Base-by-base conservation (phyloP, 2,888 invertebrate genomes). In the Iselma pallidipennis region DNA sequence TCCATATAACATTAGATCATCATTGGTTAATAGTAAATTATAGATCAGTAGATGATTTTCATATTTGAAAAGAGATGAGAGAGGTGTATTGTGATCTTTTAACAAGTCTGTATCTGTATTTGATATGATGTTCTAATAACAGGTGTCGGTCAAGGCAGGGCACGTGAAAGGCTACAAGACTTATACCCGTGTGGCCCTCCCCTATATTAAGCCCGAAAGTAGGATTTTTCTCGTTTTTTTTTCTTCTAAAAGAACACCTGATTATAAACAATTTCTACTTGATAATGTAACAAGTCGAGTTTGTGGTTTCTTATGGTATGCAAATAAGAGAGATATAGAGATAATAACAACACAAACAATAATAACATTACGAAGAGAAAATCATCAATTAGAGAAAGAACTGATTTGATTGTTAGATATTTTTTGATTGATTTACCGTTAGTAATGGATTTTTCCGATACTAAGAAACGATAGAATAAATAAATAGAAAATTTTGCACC, bases 141-240 rank as follows among this genome's bases (percentile, higher is more conserved):
- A 76, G 74, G 75, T 75, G 75, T 69, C 75, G 76, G 76, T 76
- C 76, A 76, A 76, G 76, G 76, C 69, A 74, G 75, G 71, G 67
- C 76, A 76, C 71, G 71, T 74, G 70, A 75, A n/a, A n/a, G 75
- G 73, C 72, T 71, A 59, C 69, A 72, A 74, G 72, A 75, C 74
- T 71, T 73, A 74, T 72, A 65, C 49, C 50, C 58, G 49, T 53
- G 42, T 54, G 56, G 58, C 54, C 53, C 49, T 31, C 51, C n/a
- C n/a, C n/a, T n/a, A n/a, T n/a, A n/a, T 42, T 19, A 42, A 21
- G 10, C 21, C 45, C 12, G 10, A 45, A 45, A 21, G n/a, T n/a
- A n/a, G n/a, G n/a, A n/a, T n/a, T n/a, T 19, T 21, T 10, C 21
- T 10, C 10, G n/a, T 21, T 19, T 21, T 45, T 45, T 45, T 16